Evolutionary conservation across 2,113 vertebrate species (phyloP).

Genomic region (Aphyosemion australe): DNA sequence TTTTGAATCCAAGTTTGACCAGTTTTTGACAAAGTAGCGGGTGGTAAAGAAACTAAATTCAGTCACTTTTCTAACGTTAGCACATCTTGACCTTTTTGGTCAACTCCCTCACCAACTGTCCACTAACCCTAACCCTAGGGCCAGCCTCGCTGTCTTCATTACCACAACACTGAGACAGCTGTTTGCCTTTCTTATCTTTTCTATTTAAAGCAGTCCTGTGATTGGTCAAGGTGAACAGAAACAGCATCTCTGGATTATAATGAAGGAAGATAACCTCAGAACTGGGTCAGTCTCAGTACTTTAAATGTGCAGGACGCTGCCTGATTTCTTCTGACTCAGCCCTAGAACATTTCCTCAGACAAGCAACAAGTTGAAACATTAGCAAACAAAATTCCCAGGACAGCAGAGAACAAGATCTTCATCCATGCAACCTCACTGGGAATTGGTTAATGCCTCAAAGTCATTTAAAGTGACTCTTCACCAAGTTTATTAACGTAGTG

Average conservation of each 20-base stretch:
- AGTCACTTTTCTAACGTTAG: background rate
- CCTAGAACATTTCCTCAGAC: background rate
- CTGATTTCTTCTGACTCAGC: background rate
- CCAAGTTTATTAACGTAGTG: too few relatives aligned
- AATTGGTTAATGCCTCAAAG: too few relatives aligned
- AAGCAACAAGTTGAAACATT: background rate
- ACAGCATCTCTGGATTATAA: background rate
- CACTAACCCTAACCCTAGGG: too few relatives aligned
- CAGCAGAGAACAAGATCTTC: too few relatives aligned
- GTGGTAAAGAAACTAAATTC: too few relatives aligned
- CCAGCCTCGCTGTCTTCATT: background rate
- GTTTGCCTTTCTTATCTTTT: conserved; percentile 1
- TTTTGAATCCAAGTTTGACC: too few relatives aligned
- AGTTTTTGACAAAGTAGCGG: too few relatives aligned
- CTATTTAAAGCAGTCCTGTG: background rate
- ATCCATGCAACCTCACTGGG: too few relatives aligned
- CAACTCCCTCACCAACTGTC: too few relatives aligned
- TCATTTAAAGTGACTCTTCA: too few relatives aligned
- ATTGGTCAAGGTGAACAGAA: conserved; percentile 13
- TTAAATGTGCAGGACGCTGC: background rate
- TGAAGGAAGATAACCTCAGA: conserved; percentile 12
- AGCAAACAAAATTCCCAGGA: background rate
- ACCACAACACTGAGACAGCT: background rate
- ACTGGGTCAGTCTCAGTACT: background rate
- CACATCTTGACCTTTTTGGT: background rate